A percentile compares a stretch with the other conserved stretches of the same genome.
Evolutionary conservation across 2,888 invertebrate genomes (phyloP).

Genomic region (Nebria brevicollis): DNA sequence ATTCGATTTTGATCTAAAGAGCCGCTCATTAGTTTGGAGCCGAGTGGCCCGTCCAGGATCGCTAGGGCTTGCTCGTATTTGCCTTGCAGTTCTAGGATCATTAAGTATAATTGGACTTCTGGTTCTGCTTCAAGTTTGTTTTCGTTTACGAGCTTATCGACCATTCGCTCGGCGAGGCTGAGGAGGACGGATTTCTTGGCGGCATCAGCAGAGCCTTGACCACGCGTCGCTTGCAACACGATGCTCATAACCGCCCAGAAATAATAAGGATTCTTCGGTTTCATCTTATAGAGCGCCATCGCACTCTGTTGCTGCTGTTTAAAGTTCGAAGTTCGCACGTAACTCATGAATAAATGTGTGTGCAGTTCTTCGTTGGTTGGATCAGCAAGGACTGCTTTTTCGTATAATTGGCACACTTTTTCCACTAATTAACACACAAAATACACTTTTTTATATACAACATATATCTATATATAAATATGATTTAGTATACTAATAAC

Average conservation of each 20-base stretch:
- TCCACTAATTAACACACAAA: constrained; percentile 71
- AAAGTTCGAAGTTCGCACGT: constrained; percentile 90
- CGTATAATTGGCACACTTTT: constrained; percentile 89
- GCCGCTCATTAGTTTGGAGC: constrained; percentile 74
- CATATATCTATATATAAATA: too few species aligned
- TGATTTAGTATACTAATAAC: constrained; percentile 11
- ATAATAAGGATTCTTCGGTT: constrained; percentile 95
- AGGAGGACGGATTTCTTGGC: constrained; percentile 77
- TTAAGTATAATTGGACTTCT: constrained; percentile 90
- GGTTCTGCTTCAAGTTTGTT: constrained; percentile 93
- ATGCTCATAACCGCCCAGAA: constrained; percentile 99
- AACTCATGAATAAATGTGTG: constrained; percentile 95
- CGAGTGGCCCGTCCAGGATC: constrained; percentile 82
- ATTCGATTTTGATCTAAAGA: constrained; percentile 77
- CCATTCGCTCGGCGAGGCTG: constrained; percentile 93
- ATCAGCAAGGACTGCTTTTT: constrained; percentile 85
- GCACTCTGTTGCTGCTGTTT: constrained; percentile 92
- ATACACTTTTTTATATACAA: background rate
- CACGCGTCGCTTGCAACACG: constrained; percentile 83
- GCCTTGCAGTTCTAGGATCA: constrained; percentile 82
- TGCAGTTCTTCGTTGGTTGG: constrained; percentile 92
- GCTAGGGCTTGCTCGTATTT: constrained; percentile 85
- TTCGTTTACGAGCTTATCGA: constrained; percentile 86
- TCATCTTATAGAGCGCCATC: constrained; percentile 88
- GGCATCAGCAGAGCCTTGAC: constrained; percentile 64